These are phyloP conservation scores for Bugulina stolonifera DNA, from an alignment of 2,888 invertebrate genomes.

Conservation along the genomic window DNA sequence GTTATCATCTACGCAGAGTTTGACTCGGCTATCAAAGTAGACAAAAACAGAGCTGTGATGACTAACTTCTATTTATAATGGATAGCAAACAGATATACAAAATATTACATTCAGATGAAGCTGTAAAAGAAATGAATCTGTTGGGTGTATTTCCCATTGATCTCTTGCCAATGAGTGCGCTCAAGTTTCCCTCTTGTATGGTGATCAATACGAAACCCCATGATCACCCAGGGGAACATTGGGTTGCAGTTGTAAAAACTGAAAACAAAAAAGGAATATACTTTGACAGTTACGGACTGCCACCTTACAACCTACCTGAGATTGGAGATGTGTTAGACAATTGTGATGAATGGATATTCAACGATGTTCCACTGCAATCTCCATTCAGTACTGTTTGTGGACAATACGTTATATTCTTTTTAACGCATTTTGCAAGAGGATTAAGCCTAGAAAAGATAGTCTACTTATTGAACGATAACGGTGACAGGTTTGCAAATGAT, in stretches of 20 bases:
- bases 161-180: background rate
- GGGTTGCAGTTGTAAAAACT: slow-evolving; percentile 6
- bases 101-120: background rate
- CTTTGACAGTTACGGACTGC: slow-evolving; percentile 4
- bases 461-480: background rate
- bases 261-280: slow-evolving; percentile 4
- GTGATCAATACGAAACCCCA: slow-evolving; percentile 11
- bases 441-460: background rate
- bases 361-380: slow-evolving; percentile 12
- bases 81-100: slow-evolving; percentile 15
- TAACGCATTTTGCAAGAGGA: slow-evolving; percentile 1
- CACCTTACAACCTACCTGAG: background rate
- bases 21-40: slow-evolving; percentile 1
- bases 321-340: slow-evolving; percentile 17
- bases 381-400: background rate
- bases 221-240: slow-evolving; percentile 14
- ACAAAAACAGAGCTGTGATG: slow-evolving; percentile 10
- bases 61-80: background rate
- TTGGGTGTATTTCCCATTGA: slow-evolving; percentile 1
- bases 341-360: background rate
- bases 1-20: slow-evolving; percentile 14
- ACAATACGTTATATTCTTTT: slow-evolving; percentile 17
- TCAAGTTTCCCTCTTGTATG: background rate
- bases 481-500: slow-evolving; percentile 3
- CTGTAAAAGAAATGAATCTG: background rate